Evolutionary conservation across 2,888 invertebrate species (phyloP), one percentile per base, ranked within the genome.

Genomic region (Trichopria drosophilae): DNA sequence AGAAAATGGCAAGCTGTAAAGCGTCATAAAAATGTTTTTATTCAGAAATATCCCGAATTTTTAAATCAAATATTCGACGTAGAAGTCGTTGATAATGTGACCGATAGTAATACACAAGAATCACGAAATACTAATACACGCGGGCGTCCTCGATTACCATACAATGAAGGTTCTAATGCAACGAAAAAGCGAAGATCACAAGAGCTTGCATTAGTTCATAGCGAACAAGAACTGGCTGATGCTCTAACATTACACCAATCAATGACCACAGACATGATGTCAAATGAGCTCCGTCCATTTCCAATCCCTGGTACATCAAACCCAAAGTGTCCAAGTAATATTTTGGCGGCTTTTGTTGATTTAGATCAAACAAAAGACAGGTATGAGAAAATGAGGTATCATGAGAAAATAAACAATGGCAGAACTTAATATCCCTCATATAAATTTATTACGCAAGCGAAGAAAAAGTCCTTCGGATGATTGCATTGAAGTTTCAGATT

Each of bases 11-110:
- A 29, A 28, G 29, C 28, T 19, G 41, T 41, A 41, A 19, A 13
- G 20, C 26, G 41, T 20, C 28, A 41, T 29, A 41, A 41, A 29
- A 29, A 41, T 41, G 13, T 26, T 28, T 41, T 41, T 41, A 18
- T 28, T 20, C 13, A 15, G 20, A 41, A 28, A 29, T 41, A 28
- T 29, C 28, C 28, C 20, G 15, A 26, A 29, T 41, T 41, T 20
- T 39, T 39, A 39, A 26, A 39, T 24, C 23, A 39, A 39, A 16
- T 24, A 23, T 39, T 39, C 29, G 41, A 28, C 10, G 26, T 41
- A 29, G 28, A 41, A 28, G 13, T 41, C 29, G 41, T 12, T 36
- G 36, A 36, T 6, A n/a, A n/a, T n/a, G n/a, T n/a, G n/a, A n/a
- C n/a, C n/a, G n/a, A n/a, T n/a, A n/a, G n/a, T n/a, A n/a, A n/a